Evolutionary conservation across 2,113 vertebrate genomes (phyloP), one percentile per base, ranked within the genome.

Genomic region (Aegithalos caudatus): DNA sequence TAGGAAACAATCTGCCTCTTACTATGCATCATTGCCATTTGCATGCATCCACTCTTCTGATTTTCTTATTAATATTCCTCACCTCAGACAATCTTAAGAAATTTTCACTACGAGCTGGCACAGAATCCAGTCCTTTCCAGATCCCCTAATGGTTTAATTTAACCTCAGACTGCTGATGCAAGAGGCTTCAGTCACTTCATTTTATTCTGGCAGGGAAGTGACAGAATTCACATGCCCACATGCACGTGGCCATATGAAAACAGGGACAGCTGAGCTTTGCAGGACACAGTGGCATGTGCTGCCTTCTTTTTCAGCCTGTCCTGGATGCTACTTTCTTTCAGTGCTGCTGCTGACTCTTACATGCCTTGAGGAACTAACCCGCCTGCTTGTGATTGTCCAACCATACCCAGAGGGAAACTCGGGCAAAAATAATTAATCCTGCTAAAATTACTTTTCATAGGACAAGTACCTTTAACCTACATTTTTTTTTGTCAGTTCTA

Each of bases 1-100:
- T 96, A 97, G 94, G 96, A 94, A 71, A 97, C 96, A 71, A 53
- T 54, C 76, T 94, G 56, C 86, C 71, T 88, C 82, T 78, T 84
- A 29, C 67, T 90, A 17, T 86, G 86, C 71, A 58, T 92, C 65
- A 27, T 74, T 80, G 25, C 69, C 13, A 23, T 92, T 86, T 81
- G 82, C 65, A 91, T 94, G 73, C 81, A 89, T 66, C 12, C 40
- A 17, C 53, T 72, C 45, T 69, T 84, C 81, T 60, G 51, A 79
- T 86, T 88, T 86, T 69, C 81, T 91, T 91, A 66, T 86, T 94
- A 90, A 93, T 90, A 86, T 93, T 94, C 82, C 62, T 81, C 72
- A 58, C 60, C 56, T 92, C 45, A 72, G 57, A 88, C 57, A 19
- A 58, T 70, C 23, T 50, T 22, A 61, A 95, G 66, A 86, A 74